These are phyloP conservation scores for Leptinotarsa peninsularis DNA, from an alignment of 2,888 invertebrate species.

Conservation along the genomic window DNA sequence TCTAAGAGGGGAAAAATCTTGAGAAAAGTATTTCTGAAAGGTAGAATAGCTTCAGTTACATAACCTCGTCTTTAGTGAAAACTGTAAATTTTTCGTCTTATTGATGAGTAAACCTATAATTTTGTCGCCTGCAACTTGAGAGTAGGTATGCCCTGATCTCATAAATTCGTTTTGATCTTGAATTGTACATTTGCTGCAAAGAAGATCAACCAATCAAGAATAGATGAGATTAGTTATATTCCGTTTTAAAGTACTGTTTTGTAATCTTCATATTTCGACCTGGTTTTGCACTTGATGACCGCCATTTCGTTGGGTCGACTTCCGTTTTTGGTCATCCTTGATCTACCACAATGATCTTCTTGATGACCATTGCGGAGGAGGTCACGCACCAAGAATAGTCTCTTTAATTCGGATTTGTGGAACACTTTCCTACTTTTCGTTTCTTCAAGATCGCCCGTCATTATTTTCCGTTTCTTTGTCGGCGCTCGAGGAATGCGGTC, in stretches of 20 bases:
- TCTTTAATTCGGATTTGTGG: constrained; percentile 52
- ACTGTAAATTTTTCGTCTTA: no score
- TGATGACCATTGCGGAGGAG: not conserved
- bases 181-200: no score
- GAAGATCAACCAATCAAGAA: no score
- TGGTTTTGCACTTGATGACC: constrained; percentile 7
- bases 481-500: constrained; percentile 29
- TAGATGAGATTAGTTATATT: no score
- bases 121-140: no score
- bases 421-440: constrained; percentile 56
- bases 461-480: constrained; percentile 51
- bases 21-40: no score
- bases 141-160: no score
- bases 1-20: no score
- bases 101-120: no score
- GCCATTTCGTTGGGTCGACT: constrained; percentile 18
- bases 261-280: not conserved
- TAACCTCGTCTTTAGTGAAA: no score
- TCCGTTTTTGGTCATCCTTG: constrained; percentile 37
- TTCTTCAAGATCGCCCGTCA: constrained; percentile 47
- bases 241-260: not conserved
- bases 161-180: no score
- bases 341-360: constrained; percentile 40
- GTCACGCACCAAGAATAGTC: not conserved
- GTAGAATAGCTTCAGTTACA: no score